Evolutionary conservation across 2,888 invertebrate species (phyloP), one percentile per base, ranked within the genome.

Genomic region (Theodoxus fluviatilis): DNA sequence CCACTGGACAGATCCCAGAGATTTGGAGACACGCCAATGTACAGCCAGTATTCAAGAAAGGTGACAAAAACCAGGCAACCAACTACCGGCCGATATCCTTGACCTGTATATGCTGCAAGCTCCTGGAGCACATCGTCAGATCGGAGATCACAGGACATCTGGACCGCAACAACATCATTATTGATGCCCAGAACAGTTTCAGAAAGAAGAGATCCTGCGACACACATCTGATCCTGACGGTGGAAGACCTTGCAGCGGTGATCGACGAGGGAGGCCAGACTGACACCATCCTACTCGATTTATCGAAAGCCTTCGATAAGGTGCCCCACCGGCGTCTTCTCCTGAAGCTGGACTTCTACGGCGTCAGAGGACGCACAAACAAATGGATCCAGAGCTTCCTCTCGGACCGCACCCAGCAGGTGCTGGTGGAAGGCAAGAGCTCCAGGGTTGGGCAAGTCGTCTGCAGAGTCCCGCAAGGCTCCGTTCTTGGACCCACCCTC

Each of bases 61-160:
- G 22, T n/a, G 55, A 55, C 55, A 15, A 22, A 55, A 55, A n/a
- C 12, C 25, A n/a, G n/a, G 28, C 28, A 18, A 12, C 15, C 18
- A 25, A 43, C 15, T 43, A 43, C 0, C 0, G 22, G 18, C 9
- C 25, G 67, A 61, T 74, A 69, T 84, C 86, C 78, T 94, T 94
- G 79, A 93, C 55, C 55, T 55, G 55, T 7, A 55, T 55, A 55
- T 55, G 22, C 22, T 55, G 55, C 22, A 55, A 55, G 22, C 22
- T 55, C 7, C 55, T 55, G 6, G 55, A 55, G 43, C 43, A 43
- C 43, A 43, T 43, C 43, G 18, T 43, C 9, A 43, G 9, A 43
- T 43, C 43, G n/a, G n/a, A n/a, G 18, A 7, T 52, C 6, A 52
- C 52, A 6, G 6, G 22, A 7, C 52, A 52, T 18, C 18, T 52